Evolutionary conservation across 1,140 invertebrate genomes (phyloP), one percentile per base, ranked within the genome.

Genomic region (Sarcophaga bullata): DNA sequence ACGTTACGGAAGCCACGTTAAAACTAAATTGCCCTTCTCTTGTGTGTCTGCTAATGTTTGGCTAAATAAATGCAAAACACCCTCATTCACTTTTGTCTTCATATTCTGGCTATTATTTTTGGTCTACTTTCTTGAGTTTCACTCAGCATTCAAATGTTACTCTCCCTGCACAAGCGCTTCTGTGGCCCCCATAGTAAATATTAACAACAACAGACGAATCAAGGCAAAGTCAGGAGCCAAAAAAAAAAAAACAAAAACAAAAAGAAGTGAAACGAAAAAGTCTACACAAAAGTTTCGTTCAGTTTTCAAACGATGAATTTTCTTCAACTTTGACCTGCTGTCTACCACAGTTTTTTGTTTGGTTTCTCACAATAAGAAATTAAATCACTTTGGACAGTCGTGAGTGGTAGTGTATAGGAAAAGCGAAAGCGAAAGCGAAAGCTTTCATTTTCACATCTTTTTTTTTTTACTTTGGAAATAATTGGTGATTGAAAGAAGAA

Each of bases 271-370:
- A 37, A 37, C 25, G 25, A 54, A 58, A 58, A 58, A 58, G 54
- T 58, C 54, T 58, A 58, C 54, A 58, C n/a, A 58, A 37, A 58
- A 58, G 54, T 58, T 58, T 58, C 54, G 54, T 58, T 58, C 15
- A 58, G 54, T 58, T 58, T 58, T 37, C 25, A 58, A 58, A 58
- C 15, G 54, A 58, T 58, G n/a, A 13, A 58, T 58, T 58, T n/a
- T 58, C n/a, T 58, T 58, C 54, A 58, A 58, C 54, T 58, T 58
- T 58, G 54, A 58, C 54, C 54, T 58, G 54, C 54, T 58, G 54
- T 58, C 54, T 58, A n/a, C 54, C 54, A 58, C 15, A 1, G 54
- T 58, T 58, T 58, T 37, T 58, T 58, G 13, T n/a, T 58, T 37
- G 25, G 3, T 37, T 13, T n/a, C 54, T 15, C n/a, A 13, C 54